These are phyloP conservation scores for Panopea generosa DNA, from an alignment of 2,888 invertebrate genomes.

Conservation along the genomic window DNA sequence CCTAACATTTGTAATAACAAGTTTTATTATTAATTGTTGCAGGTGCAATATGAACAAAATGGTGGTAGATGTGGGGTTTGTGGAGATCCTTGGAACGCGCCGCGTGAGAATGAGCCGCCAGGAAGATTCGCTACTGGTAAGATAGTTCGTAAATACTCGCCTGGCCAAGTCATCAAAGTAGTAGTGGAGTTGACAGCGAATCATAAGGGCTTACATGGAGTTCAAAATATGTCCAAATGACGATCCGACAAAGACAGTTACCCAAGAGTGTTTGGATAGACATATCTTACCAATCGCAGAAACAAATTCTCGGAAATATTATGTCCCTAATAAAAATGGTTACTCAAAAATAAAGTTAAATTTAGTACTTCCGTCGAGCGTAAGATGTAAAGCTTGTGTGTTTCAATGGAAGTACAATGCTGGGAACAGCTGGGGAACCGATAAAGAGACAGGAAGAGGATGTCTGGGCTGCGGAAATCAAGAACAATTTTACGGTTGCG, in stretches of 20 bases:
- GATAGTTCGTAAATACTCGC: slow-evolving; percentile 79
- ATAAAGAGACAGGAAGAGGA: slow-evolving; percentile 58
- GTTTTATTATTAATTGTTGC: slow-evolving; percentile 35
- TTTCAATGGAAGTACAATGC: slow-evolving; percentile 81
- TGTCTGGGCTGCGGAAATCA: slow-evolving; percentile 79
- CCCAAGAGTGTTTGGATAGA: slow-evolving; percentile 79
- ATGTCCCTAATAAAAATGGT: slow-evolving; percentile 58
- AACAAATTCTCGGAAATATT: slow-evolving; percentile 57
- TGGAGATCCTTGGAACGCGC: slow-evolving; percentile 91
- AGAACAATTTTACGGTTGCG: slow-evolving; percentile 80
- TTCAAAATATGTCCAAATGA: slow-evolving; percentile 81
- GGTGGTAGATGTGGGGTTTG: slow-evolving; percentile 94
- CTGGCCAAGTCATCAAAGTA: slow-evolving; percentile 80
- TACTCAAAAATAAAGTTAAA: slow-evolving; percentile 64
- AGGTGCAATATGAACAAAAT: slow-evolving; percentile 78
- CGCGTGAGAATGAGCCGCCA: slow-evolving; percentile 82
- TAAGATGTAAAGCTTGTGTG: slow-evolving; percentile 74
- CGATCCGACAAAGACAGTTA: slow-evolving; percentile 69
- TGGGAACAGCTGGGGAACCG: slow-evolving; percentile 79
- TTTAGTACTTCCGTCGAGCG: slow-evolving; percentile 67
- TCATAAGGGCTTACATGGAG: slow-evolving; percentile 84
- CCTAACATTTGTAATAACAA: not conserved
- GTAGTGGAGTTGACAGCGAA: slow-evolving; percentile 83
- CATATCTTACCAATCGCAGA: slow-evolving; percentile 63
- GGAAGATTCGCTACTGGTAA: slow-evolving; percentile 83